These are phyloP conservation scores for Psittacula echo DNA, from an alignment of 2,797 vertebrate species.

Conservation along the genomic window DNA sequence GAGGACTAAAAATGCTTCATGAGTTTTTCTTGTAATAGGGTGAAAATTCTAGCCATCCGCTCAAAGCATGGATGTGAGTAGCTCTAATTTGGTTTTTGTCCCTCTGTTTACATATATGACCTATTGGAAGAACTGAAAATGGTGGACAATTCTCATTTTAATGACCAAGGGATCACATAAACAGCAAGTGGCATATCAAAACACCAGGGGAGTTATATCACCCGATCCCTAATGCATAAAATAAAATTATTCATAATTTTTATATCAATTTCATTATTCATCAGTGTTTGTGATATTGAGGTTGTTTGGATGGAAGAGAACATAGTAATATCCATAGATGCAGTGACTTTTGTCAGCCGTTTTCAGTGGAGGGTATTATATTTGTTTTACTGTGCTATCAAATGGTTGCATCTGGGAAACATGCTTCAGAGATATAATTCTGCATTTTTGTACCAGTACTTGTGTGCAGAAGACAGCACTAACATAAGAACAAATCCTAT, in stretches of 20 bases:
- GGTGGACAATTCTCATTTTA: conserved; percentile 36
- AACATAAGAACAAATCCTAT: neutral
- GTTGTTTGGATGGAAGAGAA: neutral
- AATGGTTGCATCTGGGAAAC: neutral
- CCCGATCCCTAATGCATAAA: neutral
- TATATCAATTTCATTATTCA: neutral
- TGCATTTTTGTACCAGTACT: neutral
- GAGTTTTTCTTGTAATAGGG: neutral
- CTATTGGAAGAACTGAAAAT: neutral
- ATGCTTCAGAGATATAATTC: neutral
- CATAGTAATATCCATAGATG: neutral
- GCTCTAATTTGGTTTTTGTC: neutral
- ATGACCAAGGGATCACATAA: neutral
- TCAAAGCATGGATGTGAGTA: neutral
- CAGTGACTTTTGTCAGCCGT: neutral
- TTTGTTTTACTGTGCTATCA: neutral
- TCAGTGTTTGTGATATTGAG: neutral
- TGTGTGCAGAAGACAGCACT: neutral
- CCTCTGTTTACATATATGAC: conserved; percentile 40
- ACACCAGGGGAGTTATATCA: neutral
- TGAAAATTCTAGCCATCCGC: neutral
- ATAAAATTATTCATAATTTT: neutral
- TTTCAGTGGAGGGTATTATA: neutral
- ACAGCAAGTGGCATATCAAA: neutral
- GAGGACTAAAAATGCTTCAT: neutral